phyloP scores from a whole-genome alignment of 2,888 invertebrate species.

The Tachina grossa region DNA sequence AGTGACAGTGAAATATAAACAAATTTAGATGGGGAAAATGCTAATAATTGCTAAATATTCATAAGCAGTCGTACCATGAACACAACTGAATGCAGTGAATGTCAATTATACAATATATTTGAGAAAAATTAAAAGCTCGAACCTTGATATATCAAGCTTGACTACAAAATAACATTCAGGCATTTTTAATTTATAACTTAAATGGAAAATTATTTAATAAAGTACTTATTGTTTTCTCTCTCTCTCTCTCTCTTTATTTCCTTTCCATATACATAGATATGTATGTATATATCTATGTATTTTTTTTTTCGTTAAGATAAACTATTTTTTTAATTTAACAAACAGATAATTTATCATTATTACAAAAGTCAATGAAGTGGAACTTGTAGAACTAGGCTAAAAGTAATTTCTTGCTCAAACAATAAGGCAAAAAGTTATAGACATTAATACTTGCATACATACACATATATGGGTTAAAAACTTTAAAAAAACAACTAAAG shows the following conservation, averaged over 20 bases:
- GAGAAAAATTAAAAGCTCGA: conserved; percentile 61
- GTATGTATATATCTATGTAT: no score
- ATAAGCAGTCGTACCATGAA: background rate
- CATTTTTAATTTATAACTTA: conserved; percentile 46
- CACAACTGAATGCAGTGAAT: conserved; percentile 24
- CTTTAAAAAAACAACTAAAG: conserved; percentile 38
- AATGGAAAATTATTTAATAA: conserved; percentile 45
- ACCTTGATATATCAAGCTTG: conserved; percentile 61
- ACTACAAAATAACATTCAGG: background rate
- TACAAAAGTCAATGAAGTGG: conserved; percentile 68
- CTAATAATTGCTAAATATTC: conserved; percentile 4
- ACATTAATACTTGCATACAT: background rate
- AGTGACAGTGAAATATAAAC: conserved; percentile 67
- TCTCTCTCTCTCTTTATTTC: conserved; percentile 11
- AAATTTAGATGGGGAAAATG: conserved; percentile 27
- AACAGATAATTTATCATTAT: conserved; percentile 67
- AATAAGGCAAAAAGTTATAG: background rate
- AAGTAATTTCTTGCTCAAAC: conserved; percentile 64
- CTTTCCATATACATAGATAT: no score
- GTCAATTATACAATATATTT: conserved; percentile 52
- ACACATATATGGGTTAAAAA: conserved; percentile 21
- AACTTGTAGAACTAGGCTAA: conserved; percentile 70
- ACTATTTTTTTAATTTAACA: background rate
- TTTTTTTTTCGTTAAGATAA: conserved; percentile 33
- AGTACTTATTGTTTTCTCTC: background rate